These are phyloP conservation scores for Helicoverpa assulta DNA, from an alignment of 2,888 invertebrate genomes.

Conservation along the genomic window DNA sequence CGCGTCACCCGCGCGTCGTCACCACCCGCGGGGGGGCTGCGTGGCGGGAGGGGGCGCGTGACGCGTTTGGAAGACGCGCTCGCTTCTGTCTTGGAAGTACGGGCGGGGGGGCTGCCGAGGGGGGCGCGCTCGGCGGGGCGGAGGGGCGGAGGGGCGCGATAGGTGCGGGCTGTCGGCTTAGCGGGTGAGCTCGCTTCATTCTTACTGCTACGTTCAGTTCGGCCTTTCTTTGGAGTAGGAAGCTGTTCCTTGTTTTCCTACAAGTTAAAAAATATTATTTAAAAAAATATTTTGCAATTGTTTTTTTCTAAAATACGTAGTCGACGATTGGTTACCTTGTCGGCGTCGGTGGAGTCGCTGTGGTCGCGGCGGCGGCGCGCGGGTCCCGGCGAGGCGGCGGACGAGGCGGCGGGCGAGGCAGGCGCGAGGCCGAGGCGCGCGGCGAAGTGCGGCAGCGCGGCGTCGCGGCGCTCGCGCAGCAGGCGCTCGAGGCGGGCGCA, in stretches of 20 bases:
- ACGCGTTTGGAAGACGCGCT: no score
- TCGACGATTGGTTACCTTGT: constrained; percentile 32
- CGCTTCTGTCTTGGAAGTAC: no score
- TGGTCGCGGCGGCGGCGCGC: not conserved
- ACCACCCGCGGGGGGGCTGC: not conserved
- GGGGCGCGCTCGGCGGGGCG: no score
- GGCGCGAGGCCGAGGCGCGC: constrained; percentile 65
- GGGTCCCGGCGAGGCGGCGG: not conserved
- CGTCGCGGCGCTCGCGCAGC: constrained; percentile 34
- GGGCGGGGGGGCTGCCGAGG: no score
- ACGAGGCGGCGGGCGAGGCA: constrained; percentile 41
- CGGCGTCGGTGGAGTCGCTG: constrained; percentile 27
- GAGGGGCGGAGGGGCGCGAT: not conserved
- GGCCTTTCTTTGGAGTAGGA: constrained; percentile 15
- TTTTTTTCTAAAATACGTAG: no score
- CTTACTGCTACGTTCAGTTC: not conserved
- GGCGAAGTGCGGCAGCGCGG: constrained; percentile 66
- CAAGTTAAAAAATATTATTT: constrained; percentile 21
- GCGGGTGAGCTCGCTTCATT: not conserved
- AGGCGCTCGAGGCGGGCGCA: constrained; percentile 61
- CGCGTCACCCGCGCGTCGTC: no score
- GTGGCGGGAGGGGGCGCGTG: no score
- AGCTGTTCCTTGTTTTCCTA: constrained; percentile 37
- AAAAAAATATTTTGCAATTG: no score
- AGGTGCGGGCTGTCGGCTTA: no score